Base-by-base conservation (phyloP, 2,888 invertebrate genomes). In the Epinotia demarniana region DNA sequence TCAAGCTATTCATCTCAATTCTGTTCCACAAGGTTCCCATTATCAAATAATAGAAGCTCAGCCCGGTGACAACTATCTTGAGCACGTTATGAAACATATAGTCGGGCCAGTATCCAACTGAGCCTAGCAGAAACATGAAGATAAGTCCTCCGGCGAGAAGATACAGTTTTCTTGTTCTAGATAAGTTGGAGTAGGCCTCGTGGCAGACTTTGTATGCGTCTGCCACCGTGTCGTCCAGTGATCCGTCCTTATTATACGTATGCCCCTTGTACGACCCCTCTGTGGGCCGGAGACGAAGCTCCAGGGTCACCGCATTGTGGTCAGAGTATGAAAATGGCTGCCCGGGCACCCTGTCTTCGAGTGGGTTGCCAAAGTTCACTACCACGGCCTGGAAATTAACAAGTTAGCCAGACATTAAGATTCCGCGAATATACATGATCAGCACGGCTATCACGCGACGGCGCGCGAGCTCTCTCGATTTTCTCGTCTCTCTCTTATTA, bases 11-110 rank as follows among this genome's bases (percentile, higher is more conserved):
- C 80, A 94, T 94, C 88, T 98, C 98, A 79, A 97, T 97, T 79
- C 95, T 95, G 86, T 97, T 97, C 98, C 98, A 98, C 78, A 98
- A 85, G 0, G 97, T 95, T 49, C 96, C 97, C 98, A 97, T 97
- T 79, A 97, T 94, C 19, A 97, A 79, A 78, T 95, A 95, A 84
- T 97, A 98, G 70, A 96, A 94, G 80, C 96, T 94, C 27, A 96
- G 82, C 13, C 95, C 95, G 27, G 96, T 96, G 66, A 97, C 86
- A 9, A 96, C 80, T 64, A 97, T 91, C 85, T 96, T 95, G 0
- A 95, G 83, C 74, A 96, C 83, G 81, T 96, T 95, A 70, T 84
- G 96, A 82, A 85, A 90, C 85, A 84, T 94, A 85, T 70, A 93
- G 89, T 84, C 93, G 43, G 88, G 94, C 94, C 88, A 94, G 77